Conservation (phyloP, 1,140 invertebrate genomes). For the Tribolium madens region DNA sequence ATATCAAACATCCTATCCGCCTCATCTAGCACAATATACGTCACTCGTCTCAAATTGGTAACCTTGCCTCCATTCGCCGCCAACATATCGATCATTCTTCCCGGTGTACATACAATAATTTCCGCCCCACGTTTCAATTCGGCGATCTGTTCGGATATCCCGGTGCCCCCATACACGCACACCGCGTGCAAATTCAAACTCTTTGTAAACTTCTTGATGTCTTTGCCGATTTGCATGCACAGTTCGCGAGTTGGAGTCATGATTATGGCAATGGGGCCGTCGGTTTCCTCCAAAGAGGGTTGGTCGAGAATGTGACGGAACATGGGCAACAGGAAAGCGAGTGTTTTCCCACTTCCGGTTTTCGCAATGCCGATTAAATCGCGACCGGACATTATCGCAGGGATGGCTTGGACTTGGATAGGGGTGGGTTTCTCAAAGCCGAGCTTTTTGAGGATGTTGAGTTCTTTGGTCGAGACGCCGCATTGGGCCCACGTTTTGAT, state of each 20-base stretch:
- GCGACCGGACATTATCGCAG: constrained; percentile 97
- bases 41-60: constrained; percentile 95
- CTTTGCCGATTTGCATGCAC: constrained; percentile 98
- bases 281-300: constrained; percentile 90
- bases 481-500: constrained; percentile 94
- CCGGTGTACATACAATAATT: constrained; percentile 99
- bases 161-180: constrained; percentile 99
- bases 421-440: constrained; percentile 98
- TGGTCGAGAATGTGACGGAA: constrained; percentile 98
- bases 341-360: constrained; percentile 98
- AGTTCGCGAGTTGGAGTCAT: constrained; percentile 99
- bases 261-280: constrained; percentile 96
- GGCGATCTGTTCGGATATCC: constrained; percentile 97
- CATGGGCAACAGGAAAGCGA: constrained; percentile 98
- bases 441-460: constrained; percentile 93
- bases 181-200: constrained; percentile 88
- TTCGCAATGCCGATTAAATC: constrained; percentile 99
- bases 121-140: constrained; percentile 96
- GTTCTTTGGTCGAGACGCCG: constrained; percentile 96
- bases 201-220: constrained; percentile 96
- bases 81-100: constrained; percentile 99
- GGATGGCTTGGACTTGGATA: constrained; percentile 98
- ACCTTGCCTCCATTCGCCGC: constrained; percentile 97
- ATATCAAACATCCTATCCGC: constrained; percentile 99
- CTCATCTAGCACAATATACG: constrained; percentile 98